phyloP scores from a whole-genome alignment of 1,140 invertebrate species.

The Phenacoccus solenopsis region DNA sequence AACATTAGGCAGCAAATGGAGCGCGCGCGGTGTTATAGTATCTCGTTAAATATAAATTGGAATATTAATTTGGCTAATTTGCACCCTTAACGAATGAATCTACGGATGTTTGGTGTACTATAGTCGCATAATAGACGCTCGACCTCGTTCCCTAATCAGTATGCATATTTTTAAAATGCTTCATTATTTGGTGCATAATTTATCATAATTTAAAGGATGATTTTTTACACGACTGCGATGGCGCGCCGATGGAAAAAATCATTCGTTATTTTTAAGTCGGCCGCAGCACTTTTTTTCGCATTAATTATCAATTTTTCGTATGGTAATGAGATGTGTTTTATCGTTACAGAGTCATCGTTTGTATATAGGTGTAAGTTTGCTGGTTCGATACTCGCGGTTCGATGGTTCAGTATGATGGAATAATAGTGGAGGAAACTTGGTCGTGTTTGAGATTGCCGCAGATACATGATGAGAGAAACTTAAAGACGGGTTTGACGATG shows the following conservation, averaged over 20 bases:
- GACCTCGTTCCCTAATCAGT: not conserved
- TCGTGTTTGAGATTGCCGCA: too few relatives aligned
- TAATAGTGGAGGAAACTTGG: too few relatives aligned
- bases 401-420: too few relatives aligned
- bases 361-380: too few relatives aligned
- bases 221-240: not conserved
- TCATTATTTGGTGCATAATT: not conserved
- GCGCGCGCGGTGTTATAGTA: not conserved
- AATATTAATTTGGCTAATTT: not conserved
- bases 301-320: too few relatives aligned
- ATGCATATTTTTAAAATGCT: not conserved
- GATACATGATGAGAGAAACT: too few relatives aligned
- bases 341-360: too few relatives aligned
- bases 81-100: not conserved
- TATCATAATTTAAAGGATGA: not conserved
- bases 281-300: not conserved
- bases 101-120: not conserved
- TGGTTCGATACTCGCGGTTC: too few relatives aligned
- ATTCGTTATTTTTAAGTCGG: not conserved
- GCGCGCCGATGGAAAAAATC: not conserved
- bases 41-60: not conserved
- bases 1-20: not conserved
- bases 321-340: too few relatives aligned
- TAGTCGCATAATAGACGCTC: not conserved
- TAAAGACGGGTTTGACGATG: too few relatives aligned